Evolutionary conservation across 2,113 vertebrate species (phyloP).

Genomic region (Ranitomeya variabilis): DNA sequence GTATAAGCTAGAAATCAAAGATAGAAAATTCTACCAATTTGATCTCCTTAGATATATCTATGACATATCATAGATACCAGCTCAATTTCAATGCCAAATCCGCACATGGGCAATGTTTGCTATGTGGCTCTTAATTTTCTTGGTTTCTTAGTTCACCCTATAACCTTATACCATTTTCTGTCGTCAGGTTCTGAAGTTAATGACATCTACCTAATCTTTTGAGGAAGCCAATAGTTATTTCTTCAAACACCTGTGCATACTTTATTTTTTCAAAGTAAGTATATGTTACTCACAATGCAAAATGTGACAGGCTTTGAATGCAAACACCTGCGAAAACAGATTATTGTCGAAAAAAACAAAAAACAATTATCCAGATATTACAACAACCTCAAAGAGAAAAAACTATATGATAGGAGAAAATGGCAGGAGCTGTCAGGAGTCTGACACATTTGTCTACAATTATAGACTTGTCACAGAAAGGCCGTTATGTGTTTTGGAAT

Average conservation of each 20-base stretch:
- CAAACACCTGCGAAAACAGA: constrained; percentile 20
- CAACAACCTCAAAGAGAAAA: not conserved
- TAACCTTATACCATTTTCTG: not conserved
- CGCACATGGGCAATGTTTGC: not conserved
- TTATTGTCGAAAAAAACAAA: not conserved
- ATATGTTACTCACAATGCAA: not conserved
- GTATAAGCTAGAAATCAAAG: too few species aligned
- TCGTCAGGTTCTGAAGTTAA: not conserved
- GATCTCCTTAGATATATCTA: too few species aligned
- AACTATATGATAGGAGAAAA: not conserved
- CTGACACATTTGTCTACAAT: too few species aligned
- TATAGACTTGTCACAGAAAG: too few species aligned
- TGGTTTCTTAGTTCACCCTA: not conserved
- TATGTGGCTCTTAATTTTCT: not conserved
- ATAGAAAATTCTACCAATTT: too few species aligned
- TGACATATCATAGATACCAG: too few species aligned
- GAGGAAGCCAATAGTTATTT: not conserved
- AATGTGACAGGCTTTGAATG: not conserved
- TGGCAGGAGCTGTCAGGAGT: not conserved
- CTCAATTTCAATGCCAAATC: not conserved
- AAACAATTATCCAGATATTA: not conserved
- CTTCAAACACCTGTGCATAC: constrained; percentile 1
- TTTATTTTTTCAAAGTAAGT: not conserved
- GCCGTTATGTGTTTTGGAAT: too few species aligned
- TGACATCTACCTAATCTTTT: not conserved